Evolutionary conservation across 2,113 vertebrate species (phyloP).

Genomic region (Myotis lucifugus): DNA sequence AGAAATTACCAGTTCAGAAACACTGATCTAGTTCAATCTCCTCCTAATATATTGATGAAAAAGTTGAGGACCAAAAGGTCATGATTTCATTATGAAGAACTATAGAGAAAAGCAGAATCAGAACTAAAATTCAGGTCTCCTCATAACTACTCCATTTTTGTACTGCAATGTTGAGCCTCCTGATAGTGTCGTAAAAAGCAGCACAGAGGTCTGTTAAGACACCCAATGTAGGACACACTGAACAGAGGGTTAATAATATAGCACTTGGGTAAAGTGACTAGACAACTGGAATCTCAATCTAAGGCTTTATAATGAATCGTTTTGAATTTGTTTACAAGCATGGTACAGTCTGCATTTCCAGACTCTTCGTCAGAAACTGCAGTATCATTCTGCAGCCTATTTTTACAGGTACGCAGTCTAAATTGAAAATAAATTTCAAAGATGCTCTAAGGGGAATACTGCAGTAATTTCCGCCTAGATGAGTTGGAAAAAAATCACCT

Average conservation of each 20-base stretch:
- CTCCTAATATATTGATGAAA: background rate
- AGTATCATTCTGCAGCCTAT: slow-evolving; percentile 56
- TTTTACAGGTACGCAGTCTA: slow-evolving; percentile 49
- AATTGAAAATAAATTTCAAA: slow-evolving; percentile 70
- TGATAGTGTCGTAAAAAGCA: background rate
- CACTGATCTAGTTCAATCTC: background rate
- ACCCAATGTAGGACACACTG: too few relatives aligned
- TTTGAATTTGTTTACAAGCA: slow-evolving; percentile 43
- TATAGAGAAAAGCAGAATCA: background rate
- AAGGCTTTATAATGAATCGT: background rate
- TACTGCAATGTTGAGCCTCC: background rate
- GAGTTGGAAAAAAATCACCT: slow-evolving; percentile 44
- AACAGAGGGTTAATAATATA: background rate
- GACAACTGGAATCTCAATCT: background rate
- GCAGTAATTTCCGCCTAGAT: slow-evolving; percentile 67
- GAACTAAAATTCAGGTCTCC: background rate
- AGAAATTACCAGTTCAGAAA: background rate
- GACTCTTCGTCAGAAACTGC: slow-evolving; percentile 49
- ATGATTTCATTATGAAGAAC: background rate
- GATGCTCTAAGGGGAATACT: slow-evolving; percentile 40
- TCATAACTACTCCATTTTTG: background rate
- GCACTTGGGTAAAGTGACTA: background rate
- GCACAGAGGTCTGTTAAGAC: background rate
- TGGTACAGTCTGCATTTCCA: background rate
- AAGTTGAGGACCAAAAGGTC: background rate